Conservation (phyloP, 2,113 vertebrate species). For the Aythya baeri region DNA sequence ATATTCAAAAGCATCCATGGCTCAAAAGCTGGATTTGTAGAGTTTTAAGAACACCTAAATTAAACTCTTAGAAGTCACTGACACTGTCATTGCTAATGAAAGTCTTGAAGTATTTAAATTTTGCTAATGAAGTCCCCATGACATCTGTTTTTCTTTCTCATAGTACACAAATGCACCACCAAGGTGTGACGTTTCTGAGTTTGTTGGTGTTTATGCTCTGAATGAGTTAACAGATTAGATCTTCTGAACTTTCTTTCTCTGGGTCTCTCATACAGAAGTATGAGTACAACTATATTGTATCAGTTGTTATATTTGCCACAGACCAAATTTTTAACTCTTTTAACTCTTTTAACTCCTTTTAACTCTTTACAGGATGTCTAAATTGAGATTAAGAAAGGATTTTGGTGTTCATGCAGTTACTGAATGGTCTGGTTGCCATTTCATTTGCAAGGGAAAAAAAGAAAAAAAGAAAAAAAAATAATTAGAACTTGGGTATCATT, state of each 20-base stretch:
- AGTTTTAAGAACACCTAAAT: not conserved
- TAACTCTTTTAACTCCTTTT: not conserved
- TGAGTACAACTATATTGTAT: not conserved
- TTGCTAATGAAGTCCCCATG: not conserved
- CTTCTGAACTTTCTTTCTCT: not conserved
- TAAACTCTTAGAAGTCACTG: not conserved
- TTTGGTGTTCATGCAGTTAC: not conserved
- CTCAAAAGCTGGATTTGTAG: not conserved
- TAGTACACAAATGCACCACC: fast-evolving
- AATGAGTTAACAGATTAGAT: not conserved
- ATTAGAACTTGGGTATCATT: not conserved
- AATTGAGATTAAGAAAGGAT: not conserved
- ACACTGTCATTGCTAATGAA: not conserved
- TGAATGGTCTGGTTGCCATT: not conserved
- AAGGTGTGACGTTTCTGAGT: not conserved
- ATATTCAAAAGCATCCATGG: not conserved
- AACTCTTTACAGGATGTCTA: not conserved
- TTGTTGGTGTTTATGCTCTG: not conserved
- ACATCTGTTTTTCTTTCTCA: not conserved
- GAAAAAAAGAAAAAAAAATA: not conserved
- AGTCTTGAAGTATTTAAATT: not conserved
- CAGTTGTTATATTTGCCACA: not conserved
- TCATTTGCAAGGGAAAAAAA: not conserved
- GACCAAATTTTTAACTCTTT: not conserved
- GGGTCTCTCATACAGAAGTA: not conserved